Evolutionary conservation across 2,797 vertebrate genomes (phyloP).

Genomic region (Lacerta bilineata): DNA sequence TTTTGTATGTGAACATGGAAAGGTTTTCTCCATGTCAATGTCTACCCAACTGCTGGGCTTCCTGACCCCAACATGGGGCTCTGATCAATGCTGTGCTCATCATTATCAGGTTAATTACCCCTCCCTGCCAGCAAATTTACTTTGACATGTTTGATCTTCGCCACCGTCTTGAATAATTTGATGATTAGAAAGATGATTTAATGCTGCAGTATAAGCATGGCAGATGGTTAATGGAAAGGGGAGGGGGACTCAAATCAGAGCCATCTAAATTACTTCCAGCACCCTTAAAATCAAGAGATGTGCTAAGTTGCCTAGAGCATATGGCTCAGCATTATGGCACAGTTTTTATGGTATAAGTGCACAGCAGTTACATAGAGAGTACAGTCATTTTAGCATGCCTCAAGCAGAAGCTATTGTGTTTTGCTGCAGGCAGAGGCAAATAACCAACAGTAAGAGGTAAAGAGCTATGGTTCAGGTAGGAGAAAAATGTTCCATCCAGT

Average conservation of each 20-base stretch:
- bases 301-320: slow-evolving; percentile 1
- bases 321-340: rapidly evolving
- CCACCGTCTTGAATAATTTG: slow-evolving; percentile 1
- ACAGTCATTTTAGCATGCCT: background rate
- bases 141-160: slow-evolving; percentile 40
- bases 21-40: too few species aligned
- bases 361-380: rapidly evolving
- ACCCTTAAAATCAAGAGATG: background rate
- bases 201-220: slow-evolving; percentile 41
- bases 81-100: background rate
- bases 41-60: background rate
- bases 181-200: slow-evolving; percentile 46
- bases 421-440: background rate
- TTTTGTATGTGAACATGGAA: background rate
- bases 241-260: slow-evolving; percentile 61
- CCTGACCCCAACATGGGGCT: background rate
- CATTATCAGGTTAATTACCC: background rate
- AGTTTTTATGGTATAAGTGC: rapidly evolving
- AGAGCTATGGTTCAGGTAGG: background rate
- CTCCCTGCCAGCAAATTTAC: background rate
- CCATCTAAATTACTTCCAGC: slow-evolving; percentile 45
- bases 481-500: background rate
- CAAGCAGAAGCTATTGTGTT: rapidly evolving
- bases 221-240: slow-evolving; percentile 60
- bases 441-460: background rate